These are phyloP conservation scores for Anhinga anhinga DNA, from an alignment of 2,113 vertebrate genomes.

Conservation along the genomic window DNA sequence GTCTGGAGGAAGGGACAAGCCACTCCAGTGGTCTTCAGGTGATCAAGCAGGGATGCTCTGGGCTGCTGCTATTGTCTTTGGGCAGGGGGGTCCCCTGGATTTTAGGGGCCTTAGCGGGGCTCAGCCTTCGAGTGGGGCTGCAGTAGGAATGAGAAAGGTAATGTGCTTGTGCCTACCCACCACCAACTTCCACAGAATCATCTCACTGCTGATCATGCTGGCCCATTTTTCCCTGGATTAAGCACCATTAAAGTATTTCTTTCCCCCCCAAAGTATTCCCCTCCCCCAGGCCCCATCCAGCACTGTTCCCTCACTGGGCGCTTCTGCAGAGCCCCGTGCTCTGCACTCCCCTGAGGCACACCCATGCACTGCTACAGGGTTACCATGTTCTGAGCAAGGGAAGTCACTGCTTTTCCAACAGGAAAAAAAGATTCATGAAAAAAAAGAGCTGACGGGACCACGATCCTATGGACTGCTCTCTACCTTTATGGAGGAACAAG, in stretches of 20 bases:
- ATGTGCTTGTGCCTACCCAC: background rate
- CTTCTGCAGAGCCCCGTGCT: background rate
- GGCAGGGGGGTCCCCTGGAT: fast-evolving
- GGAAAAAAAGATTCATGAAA: background rate
- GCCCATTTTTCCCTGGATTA: background rate
- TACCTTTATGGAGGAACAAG: background rate
- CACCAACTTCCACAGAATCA: background rate
- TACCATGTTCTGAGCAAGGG: background rate
- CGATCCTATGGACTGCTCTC: background rate
- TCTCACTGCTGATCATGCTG: background rate
- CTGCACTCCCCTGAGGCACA: background rate
- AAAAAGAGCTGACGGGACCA: background rate
- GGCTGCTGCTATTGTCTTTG: background rate
- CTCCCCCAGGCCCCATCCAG: background rate
- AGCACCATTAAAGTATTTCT: background rate
- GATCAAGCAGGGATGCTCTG: background rate
- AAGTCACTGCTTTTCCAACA: background rate
- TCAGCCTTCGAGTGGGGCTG: fast-evolving
- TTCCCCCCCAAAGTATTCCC: background rate
- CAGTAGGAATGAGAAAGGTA: background rate
- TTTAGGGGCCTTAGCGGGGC: background rate
- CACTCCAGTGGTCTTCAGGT: background rate
- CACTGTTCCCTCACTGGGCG: fast-evolving
- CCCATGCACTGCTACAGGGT: background rate
- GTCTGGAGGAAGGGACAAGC: background rate